phyloP scores from a whole-genome alignment of 2,797 vertebrate species.

The Chaunax sp. region DNA sequence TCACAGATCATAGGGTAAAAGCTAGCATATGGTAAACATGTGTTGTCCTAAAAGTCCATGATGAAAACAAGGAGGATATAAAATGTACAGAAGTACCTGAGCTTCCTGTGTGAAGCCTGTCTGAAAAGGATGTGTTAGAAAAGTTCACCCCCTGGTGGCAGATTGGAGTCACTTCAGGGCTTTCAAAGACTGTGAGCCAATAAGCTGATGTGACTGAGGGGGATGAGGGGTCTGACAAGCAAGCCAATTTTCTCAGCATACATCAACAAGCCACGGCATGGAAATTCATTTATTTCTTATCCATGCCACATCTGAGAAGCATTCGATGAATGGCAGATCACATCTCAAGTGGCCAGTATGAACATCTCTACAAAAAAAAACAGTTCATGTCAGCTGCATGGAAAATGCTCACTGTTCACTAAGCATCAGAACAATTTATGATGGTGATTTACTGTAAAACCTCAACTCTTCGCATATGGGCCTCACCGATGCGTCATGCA shows the following conservation, averaged over 20 bases:
- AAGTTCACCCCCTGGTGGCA: conserved; percentile 78
- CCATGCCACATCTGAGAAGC: conserved; percentile 20
- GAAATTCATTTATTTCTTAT: conserved; percentile 28
- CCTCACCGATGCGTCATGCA: not conserved
- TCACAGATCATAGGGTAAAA: not conserved
- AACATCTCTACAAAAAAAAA: conserved; percentile 14
- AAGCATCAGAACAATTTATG: not conserved
- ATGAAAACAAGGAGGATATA: conserved; percentile 4
- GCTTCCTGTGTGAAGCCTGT: conserved; percentile 18
- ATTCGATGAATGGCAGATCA: conserved; percentile 18
- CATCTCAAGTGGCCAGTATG: not conserved
- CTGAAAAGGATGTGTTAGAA: conserved; percentile 61
- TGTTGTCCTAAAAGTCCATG: not conserved
- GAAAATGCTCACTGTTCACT: not conserved
- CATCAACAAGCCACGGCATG: conserved; percentile 23
- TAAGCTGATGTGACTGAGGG: conserved; percentile 22
- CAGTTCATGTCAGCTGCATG: not conserved
- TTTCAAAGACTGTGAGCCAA: not conserved
- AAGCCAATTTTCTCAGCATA: conserved; percentile 40
- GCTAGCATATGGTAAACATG: too few species aligned
- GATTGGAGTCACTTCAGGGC: conserved; percentile 14
- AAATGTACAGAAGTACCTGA: not conserved
- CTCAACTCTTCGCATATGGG: not conserved
- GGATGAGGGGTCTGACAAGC: conserved; percentile 27
- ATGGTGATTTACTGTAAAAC: not conserved